phyloP scores from a whole-genome alignment of 2,113 vertebrate species.

The Calyptomena viridis region DNA sequence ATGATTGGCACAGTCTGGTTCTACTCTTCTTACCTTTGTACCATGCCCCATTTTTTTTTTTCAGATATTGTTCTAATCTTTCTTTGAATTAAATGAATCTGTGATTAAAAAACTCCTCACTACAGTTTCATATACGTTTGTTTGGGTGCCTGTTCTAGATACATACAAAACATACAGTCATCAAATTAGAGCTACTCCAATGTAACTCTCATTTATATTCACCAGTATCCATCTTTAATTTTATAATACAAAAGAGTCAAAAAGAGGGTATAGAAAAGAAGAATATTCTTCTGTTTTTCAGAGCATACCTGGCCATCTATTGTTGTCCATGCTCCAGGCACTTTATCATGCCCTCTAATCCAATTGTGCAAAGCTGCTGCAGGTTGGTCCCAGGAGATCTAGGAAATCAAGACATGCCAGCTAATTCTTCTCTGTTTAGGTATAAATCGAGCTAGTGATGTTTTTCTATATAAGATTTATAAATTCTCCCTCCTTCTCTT shows the following conservation, averaged over 20 bases:
- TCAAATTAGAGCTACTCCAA: not conserved
- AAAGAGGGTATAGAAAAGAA: not conserved
- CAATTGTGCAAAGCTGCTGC: constrained; percentile 91
- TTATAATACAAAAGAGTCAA: not conserved
- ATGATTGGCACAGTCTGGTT: not conserved
- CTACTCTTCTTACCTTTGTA: not conserved
- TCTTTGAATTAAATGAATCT: not conserved
- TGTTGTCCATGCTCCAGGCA: constrained; percentile 91
- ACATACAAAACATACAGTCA: not conserved
- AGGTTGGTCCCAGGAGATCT: constrained; percentile 85
- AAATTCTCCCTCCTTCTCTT: not conserved
- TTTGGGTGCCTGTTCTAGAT: not conserved
- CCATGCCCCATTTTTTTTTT: not conserved
- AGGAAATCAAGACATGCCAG: constrained; percentile 7
- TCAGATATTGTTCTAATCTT: not conserved
- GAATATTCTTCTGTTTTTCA: not conserved
- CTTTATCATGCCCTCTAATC: constrained; percentile 98
- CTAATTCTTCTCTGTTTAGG: not conserved
- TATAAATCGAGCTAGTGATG: not conserved
- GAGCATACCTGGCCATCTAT: constrained; percentile 84
- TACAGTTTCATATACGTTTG: not conserved
- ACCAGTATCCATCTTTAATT: not conserved
- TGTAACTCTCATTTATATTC: not conserved
- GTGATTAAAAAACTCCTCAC: not conserved
- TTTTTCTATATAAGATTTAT: not conserved